Evolutionary conservation across 2,797 vertebrate species (phyloP).

Genomic region (Cichlasoma orientale): DNA sequence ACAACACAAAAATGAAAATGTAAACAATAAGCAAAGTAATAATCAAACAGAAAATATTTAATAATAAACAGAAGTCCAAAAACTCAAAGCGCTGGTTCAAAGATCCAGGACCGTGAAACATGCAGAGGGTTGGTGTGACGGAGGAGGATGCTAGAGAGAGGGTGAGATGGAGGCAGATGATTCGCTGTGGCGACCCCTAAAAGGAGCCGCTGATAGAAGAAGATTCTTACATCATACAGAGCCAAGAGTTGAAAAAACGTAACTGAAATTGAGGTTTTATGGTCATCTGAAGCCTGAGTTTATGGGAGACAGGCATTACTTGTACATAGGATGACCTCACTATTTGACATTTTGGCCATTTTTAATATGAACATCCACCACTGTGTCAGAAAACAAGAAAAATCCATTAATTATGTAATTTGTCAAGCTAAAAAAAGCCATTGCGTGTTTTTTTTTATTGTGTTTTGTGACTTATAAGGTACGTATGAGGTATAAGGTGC

Average conservation of each 20-base stretch:
- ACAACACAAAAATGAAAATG: not conserved
- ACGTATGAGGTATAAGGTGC: not conserved
- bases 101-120: not conserved
- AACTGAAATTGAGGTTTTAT: not conserved
- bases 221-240: not conserved
- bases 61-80: not conserved
- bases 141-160: not conserved
- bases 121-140: not conserved
- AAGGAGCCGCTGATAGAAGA: not conserved
- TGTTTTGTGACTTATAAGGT: not conserved
- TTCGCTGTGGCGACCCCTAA: not conserved
- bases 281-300: not conserved
- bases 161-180: not conserved
- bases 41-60: not conserved
- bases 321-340: no score
- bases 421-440: not conserved
- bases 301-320: not conserved
- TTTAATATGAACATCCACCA: not conserved
- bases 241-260: not conserved
- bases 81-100: not conserved
- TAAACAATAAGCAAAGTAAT: not conserved
- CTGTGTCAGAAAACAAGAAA: not conserved
- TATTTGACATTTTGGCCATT: not conserved
- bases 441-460: conserved; percentile 1
- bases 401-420: not conserved